Base-by-base conservation (phyloP, 2,888 invertebrate genomes). In the Pollenia griseotomentosa region DNA sequence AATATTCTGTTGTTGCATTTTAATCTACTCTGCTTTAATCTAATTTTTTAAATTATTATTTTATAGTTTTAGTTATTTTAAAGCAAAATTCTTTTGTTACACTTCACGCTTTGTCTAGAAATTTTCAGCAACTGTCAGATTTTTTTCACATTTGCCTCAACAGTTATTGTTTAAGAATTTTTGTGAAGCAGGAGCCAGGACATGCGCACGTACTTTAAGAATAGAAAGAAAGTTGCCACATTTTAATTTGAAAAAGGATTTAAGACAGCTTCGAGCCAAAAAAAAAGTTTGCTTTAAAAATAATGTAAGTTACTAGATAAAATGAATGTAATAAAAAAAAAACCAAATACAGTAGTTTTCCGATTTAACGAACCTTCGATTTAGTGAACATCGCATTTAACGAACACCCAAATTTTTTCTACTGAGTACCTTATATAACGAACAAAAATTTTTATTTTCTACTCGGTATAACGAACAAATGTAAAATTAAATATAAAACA, bases 81-180 rank as follows among this genome's bases (percentile, higher is more conserved):
- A 11, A 73, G 46, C 8, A 14, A 51, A 14, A 73, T 68, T 73
- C 70, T 51, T 79, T 68, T 65, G 10, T 65, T 53, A 46, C 59
- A 84, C 81, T 87, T 81, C 81, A 74, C 80, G 75, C 81, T 80
- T 78, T 87, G 84, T 87, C 84, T 74, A 87, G 73, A 87, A 84
- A 53, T 84, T 87, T 84, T 87, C 86, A 87, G 66, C 84, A 87
- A 87, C 86, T 87, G 86, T 87, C 86, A 87, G 66, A 73, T 48
- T 81, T 83, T 83, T 87, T 73, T 84, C 61, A 5, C n/a, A 33
- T 77, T 75, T 19, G 80, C 84, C 77, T 84, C 86, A 87, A 87
- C 86, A 87, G 86, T 87, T 86, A 83, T 86, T 86, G 42, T 63
- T 86, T 77, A 33, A 61, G 53, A 75, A 65, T 70, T 80, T 53